Conservation (phyloP, 2,888 invertebrate genomes). For the Tipula helvola region DNA sequence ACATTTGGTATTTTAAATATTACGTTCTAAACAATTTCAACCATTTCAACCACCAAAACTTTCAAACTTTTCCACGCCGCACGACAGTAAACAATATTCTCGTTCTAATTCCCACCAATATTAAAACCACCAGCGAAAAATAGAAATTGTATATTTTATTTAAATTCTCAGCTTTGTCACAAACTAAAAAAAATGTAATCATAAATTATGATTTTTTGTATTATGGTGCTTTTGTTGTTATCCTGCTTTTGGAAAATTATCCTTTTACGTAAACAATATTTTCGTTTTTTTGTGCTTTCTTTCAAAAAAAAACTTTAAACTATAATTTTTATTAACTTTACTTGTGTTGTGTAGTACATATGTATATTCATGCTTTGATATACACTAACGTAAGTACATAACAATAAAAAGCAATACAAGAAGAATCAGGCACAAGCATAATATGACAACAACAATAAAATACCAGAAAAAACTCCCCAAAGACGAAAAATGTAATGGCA, state of each 20-base stretch:
- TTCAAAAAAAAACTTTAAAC: neutral
- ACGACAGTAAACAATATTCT: too few relatives aligned
- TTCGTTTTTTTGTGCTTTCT: neutral
- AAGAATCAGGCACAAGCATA: too few relatives aligned
- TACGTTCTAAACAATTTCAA: too few relatives aligned
- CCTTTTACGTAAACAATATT: neutral
- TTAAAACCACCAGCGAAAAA: neutral
- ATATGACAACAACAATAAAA: neutral
- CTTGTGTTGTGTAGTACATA: neutral
- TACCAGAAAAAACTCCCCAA: neutral
- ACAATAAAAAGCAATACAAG: neutral
- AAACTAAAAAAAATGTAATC: neutral
- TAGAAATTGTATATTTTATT: neutral
- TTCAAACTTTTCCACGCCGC: too few relatives aligned
- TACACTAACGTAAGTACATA: neutral
- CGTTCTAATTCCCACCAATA: too few relatives aligned
- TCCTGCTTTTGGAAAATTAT: neutral
- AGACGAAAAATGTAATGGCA: neutral
- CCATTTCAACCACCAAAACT: too few relatives aligned
- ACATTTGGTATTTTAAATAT: too few relatives aligned
- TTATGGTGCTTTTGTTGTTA: neutral
- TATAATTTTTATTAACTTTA: neutral
- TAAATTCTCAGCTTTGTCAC: neutral
- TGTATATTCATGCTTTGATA: neutral
- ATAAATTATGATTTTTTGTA: neutral